phyloP scores from a whole-genome alignment of 1,140 invertebrate species.

The Drosophila ohnishii region DNA sequence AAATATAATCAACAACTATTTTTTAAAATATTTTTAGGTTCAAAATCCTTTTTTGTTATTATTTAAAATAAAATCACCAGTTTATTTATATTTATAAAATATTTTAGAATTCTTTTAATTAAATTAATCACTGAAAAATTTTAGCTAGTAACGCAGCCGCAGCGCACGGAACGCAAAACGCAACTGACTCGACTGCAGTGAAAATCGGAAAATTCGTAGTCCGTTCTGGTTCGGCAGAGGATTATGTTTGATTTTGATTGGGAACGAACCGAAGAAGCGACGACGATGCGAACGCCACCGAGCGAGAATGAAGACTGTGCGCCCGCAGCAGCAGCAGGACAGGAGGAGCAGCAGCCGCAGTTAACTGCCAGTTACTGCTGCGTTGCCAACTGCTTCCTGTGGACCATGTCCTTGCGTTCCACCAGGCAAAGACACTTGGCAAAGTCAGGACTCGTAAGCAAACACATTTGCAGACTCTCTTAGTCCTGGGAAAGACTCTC shows the following conservation, averaged over 20 bases:
- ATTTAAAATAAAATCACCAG: background rate
- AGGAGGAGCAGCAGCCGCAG: conserved; percentile 32
- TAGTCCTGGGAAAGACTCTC: conserved; percentile 22
- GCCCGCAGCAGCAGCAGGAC: conserved; percentile 23
- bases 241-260: conserved; percentile 4
- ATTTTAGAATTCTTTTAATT: background rate
- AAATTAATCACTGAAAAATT: conserved; percentile 11
- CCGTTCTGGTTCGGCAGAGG: conserved; percentile 7
- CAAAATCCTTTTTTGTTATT: background rate
- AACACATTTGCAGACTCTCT: conserved; percentile 36
- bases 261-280: conserved; percentile 25
- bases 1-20: background rate
- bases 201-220: conserved; percentile 35
- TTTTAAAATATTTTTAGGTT: background rate
- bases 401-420: conserved; percentile 10
- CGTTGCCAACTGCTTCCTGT: conserved; percentile 43
- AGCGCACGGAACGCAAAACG: conserved; percentile 55
- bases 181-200: conserved; percentile 56
- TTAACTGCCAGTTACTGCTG: conserved; percentile 35
- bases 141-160: conserved; percentile 36
- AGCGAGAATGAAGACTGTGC: conserved; percentile 53
- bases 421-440: conserved; percentile 24
- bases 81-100: background rate
- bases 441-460: conserved; percentile 34
- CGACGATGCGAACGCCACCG: conserved; percentile 54